These are phyloP conservation scores for Allygus modestus DNA, from an alignment of 2,888 invertebrate species.

Conservation along the genomic window DNA sequence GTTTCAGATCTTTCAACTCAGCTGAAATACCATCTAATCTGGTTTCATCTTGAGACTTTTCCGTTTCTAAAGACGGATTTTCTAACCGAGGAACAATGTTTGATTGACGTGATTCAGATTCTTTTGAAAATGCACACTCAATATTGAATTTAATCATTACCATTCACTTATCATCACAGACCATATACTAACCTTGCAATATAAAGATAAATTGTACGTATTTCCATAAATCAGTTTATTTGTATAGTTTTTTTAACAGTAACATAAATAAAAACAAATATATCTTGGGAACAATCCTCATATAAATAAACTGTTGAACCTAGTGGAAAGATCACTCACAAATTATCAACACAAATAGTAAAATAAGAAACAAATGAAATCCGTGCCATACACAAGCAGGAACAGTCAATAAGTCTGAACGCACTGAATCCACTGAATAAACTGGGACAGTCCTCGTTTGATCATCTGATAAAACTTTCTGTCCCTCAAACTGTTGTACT, in stretches of 20 bases:
- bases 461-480: constrained; percentile 30
- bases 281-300: too few relatives aligned
- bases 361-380: background rate
- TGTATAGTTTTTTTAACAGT: too few relatives aligned
- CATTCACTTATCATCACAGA: background rate
- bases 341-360: background rate
- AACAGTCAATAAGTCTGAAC: constrained; percentile 33
- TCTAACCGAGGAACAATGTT: background rate
- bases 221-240: too few relatives aligned
- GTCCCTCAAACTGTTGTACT: background rate
- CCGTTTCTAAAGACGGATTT: background rate
- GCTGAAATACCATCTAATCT: background rate
- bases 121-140: constrained; percentile 17
- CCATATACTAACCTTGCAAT: background rate
- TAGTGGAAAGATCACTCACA: background rate
- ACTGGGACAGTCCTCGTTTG: constrained; percentile 25
- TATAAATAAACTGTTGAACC: too few relatives aligned
- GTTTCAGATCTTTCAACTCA: background rate
- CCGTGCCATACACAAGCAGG: constrained; percentile 14
- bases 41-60: background rate
- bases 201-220: too few relatives aligned
- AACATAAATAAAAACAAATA: too few relatives aligned
- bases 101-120: background rate
- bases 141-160: constrained; percentile 26
- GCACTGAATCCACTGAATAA: constrained; percentile 13